Base-by-base conservation (phyloP, 2,113 vertebrate genomes). In the Poecile atricapillus region DNA sequence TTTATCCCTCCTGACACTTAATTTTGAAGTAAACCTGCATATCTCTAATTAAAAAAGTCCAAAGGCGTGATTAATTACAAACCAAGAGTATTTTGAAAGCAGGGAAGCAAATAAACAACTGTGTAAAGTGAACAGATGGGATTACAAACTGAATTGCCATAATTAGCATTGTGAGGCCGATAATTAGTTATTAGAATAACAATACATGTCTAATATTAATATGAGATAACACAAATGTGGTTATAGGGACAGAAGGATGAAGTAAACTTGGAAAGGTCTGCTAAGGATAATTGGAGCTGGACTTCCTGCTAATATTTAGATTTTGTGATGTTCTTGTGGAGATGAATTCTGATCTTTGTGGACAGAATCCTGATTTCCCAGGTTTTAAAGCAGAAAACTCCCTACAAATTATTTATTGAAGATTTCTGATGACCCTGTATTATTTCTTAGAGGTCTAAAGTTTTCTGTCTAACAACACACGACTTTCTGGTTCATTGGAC, bases 131-230 rank as follows among this genome's bases (percentile, higher is more conserved):
- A 97, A 67, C 95, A 97, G 95, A 93, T 91, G 95, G 60, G 75
- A 80, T 71, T 91, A 81, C 75, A 82, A 92, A 87, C 70, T 50
- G 55, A 92, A 94, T 87, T 95, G 70, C 68, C 47, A 12, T 95
- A 75, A 95, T 95, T 93, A 95, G 52, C 78, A 81, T 92, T 87
- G 76, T 68, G 64, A 93, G 35, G 39, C 65, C 5, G 55, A 52
- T 94, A 97, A 95, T 96, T 89, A 95, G 75, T 49, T 95, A 97
- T 94, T 92, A 94, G 75, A 93, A 95, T 83, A 92, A 96, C 62
- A 95, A 93, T 95, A 65, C 53, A 4, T 71, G 69, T 56, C 86
- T 83, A 90, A 94, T 87, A 93, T 90, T 91, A 90, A 89, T 63
- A 17, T 25, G 70, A 93, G 84, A 87, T 85, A 95, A 87, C 35